Evolutionary conservation across 2,888 invertebrate genomes (phyloP).

Genomic region (Acanthopleura granulata): DNA sequence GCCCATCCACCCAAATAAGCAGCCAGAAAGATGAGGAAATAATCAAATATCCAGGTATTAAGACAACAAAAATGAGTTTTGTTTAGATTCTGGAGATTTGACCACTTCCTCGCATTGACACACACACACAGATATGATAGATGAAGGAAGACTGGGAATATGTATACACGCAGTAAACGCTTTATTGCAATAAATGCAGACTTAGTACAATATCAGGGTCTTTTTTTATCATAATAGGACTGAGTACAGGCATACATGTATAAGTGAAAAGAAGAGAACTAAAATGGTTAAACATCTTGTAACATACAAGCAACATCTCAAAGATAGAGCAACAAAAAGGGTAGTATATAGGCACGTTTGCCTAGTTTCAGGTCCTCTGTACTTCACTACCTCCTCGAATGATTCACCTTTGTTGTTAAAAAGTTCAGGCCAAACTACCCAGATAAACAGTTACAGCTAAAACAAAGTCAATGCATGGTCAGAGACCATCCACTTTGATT

Average conservation of each 20-base stretch:
- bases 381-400: too few relatives aligned
- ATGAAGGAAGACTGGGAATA: slow-evolving; percentile 5
- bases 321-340: slow-evolving; percentile 7
- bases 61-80: neutral
- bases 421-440: too few relatives aligned
- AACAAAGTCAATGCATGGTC: too few relatives aligned
- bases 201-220: slow-evolving; percentile 7
- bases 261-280: neutral
- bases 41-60: neutral
- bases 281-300: neutral
- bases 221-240: neutral
- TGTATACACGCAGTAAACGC: slow-evolving; percentile 17
- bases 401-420: too few relatives aligned
- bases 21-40: neutral
- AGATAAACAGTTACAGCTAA: too few relatives aligned
- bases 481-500: too few relatives aligned
- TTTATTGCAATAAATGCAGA: slow-evolving; percentile 20
- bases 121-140: slow-evolving; percentile 4
- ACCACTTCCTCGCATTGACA: neutral
- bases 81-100: neutral
- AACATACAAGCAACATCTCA: slow-evolving; percentile 17
- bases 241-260: slow-evolving; percentile 10
- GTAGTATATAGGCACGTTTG: too few relatives aligned
- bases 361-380: too few relatives aligned
- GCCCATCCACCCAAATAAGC: slow-evolving; percentile 17